Percentiles rank a stretch among this genome's conserved stretches.
phyloP scores from a whole-genome alignment of 2,888 invertebrate species.

The Dynastes maya region DNA sequence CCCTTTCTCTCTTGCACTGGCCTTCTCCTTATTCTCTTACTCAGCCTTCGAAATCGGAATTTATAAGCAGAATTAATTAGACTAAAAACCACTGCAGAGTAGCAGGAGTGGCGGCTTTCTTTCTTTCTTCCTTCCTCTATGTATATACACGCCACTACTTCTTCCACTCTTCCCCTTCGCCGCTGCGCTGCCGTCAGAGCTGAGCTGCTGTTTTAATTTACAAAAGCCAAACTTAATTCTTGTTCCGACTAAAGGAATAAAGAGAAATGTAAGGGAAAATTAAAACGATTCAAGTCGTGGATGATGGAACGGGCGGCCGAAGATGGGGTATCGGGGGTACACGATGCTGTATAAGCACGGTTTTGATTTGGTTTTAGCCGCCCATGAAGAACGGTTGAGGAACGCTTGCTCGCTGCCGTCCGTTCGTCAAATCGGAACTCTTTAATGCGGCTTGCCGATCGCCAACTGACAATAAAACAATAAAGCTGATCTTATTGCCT shows the following conservation, averaged over 20 bases:
- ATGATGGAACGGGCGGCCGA: conserved; percentile 26
- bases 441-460: conserved; percentile 50
- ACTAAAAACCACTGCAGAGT: conserved; percentile 72
- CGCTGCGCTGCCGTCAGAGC: conserved; percentile 41
- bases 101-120: conserved; percentile 44
- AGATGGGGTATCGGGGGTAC: conserved; percentile 1
- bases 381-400: conserved; percentile 48
- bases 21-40: conserved; percentile 47
- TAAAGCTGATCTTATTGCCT: conserved; percentile 14
- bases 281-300: conserved; percentile 71
- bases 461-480: conserved; percentile 15
- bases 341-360: conserved; percentile 55
- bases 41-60: conserved; percentile 69
- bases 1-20: conserved; percentile 34
- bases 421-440: conserved; percentile 63
- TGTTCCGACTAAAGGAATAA: conserved; percentile 73
- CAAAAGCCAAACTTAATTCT: conserved; percentile 74
- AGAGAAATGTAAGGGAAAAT: conserved; percentile 74
- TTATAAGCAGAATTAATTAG: conserved; percentile 74
- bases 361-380: conserved; percentile 71
- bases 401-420: conserved; percentile 53
- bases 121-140: conserved; percentile 37
- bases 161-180: conserved; percentile 48
- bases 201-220: conserved; percentile 73
- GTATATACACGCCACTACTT: conserved; percentile 56